A percentile compares a stretch with the other conserved stretches of the same genome.
Conservation (phyloP, 1,140 invertebrate species). For the Pectinophora gossypiella region DNA sequence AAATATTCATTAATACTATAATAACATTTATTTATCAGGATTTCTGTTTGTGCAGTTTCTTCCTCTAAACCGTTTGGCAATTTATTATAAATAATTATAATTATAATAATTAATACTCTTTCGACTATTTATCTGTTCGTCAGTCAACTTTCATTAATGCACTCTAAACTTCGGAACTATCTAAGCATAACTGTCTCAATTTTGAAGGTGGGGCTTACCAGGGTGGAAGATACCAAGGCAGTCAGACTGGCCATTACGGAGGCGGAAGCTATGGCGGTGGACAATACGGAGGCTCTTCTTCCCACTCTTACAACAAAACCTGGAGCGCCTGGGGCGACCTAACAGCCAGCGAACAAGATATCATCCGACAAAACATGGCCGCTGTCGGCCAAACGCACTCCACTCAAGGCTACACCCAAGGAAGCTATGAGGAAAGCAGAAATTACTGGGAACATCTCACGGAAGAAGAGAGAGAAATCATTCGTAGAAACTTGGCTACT, state of each 20-base stretch:
- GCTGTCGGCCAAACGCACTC: background rate
- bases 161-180: no score
- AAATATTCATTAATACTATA: no score
- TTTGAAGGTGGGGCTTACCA: background rate
- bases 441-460: background rate
- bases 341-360: background rate
- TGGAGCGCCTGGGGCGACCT: background rate
- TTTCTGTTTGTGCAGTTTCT: no score
- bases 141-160: no score
- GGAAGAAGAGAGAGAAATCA: background rate
- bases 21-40: no score
- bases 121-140: no score
- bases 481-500: background rate
- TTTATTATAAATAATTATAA: no score
- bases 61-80: no score
- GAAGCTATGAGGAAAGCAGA: background rate
- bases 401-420: background rate
- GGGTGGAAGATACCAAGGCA: background rate
- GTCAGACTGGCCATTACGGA: background rate
- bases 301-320: background rate
- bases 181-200: no score
- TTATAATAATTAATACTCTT: no score
- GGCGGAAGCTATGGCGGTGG: background rate
- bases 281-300: background rate
- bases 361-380: background rate